Percentiles rank a stretch among this genome's conserved stretches.
Evolutionary conservation across 2,888 invertebrate genomes (phyloP).

Genomic region (Homarus gammarus): DNA sequence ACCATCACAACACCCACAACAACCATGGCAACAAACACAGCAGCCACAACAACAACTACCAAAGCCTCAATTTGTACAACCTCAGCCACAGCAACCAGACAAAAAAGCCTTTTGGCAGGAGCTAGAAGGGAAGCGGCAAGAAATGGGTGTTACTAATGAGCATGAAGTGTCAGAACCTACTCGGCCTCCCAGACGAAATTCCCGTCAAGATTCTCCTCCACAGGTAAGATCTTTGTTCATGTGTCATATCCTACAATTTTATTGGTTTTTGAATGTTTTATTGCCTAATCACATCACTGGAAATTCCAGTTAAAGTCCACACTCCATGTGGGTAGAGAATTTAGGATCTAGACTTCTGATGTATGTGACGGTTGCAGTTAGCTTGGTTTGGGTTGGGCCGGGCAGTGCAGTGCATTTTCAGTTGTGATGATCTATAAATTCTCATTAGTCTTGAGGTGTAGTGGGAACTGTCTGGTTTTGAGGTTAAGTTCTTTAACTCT

Average conservation of each 20-base stretch:
- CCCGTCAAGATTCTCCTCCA: slow-evolving; percentile 42
- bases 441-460: no score
- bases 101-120: slow-evolving; percentile 27
- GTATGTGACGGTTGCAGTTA: not conserved
- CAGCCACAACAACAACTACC: slow-evolving; percentile 13
- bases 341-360: not conserved
- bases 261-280: no score
- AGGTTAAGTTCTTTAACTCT: no score
- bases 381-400: no score
- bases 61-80: slow-evolving; percentile 21
- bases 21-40: not conserved
- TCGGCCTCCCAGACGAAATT: slow-evolving; percentile 25
- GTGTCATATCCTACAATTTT: no score
- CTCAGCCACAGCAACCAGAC: slow-evolving; percentile 5
- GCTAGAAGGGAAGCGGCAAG: slow-evolving; percentile 14
- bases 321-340: no score
- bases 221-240: slow-evolving; percentile 25
- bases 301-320: no score
- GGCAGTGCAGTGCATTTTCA: no score
- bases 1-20: slow-evolving; percentile 19
- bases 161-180: slow-evolving; percentile 22
- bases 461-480: no score
- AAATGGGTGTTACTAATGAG: not conserved
- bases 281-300: no score
- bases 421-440: no score